phyloP scores from a whole-genome alignment of 2,888 invertebrate species.

The Falcaria lacertinaria region DNA sequence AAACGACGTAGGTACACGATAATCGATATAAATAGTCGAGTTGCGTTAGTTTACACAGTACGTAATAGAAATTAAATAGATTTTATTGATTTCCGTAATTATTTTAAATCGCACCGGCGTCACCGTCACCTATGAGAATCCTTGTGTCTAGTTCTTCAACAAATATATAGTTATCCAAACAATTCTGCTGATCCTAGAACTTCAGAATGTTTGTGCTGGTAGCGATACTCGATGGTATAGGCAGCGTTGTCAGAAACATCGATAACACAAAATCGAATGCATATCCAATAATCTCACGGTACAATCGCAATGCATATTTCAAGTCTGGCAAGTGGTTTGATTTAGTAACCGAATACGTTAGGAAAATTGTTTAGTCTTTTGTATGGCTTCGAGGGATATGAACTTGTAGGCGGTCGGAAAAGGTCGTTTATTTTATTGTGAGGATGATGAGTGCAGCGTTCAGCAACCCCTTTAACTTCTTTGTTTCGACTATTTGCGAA shows the following conservation, averaged over 20 bases:
- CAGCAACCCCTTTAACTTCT: background rate
- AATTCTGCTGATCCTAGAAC: no score
- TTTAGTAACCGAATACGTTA: background rate
- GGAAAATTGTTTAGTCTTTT: background rate
- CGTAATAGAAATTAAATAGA: no score
- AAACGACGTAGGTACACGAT: constrained; percentile 2
- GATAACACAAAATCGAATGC: no score
- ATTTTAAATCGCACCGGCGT: no score
- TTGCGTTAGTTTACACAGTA: background rate
- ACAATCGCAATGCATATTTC: background rate
- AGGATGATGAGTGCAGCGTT: background rate
- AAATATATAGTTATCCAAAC: no score
- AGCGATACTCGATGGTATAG: no score
- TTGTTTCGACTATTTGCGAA: background rate
- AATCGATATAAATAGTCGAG: constrained; percentile 1
- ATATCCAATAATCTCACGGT: background rate
- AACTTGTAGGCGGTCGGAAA: background rate
- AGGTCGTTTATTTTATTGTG: background rate
- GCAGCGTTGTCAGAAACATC: no score
- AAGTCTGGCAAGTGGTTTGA: background rate
- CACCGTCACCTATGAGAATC: no score
- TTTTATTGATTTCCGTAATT: no score
- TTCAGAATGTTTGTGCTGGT: no score
- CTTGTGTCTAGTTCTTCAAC: no score
- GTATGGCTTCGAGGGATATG: background rate